Evolutionary conservation across 2,797 vertebrate species (phyloP).

Genomic region (Sebastes taczanowskii): DNA sequence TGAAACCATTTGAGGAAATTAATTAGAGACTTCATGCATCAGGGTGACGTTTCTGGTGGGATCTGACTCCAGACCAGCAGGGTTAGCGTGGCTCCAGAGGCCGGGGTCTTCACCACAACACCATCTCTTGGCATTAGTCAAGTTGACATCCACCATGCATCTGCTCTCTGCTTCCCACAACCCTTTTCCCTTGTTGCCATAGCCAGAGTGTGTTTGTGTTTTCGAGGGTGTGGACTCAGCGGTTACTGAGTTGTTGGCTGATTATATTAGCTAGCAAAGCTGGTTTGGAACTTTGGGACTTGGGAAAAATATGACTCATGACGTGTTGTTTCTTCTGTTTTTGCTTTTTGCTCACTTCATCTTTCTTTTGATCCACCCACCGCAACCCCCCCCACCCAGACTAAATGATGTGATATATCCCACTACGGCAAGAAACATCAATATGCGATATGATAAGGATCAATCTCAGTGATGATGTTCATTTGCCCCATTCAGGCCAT

Average conservation of each 20-base stretch:
- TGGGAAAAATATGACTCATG: constrained; percentile 60
- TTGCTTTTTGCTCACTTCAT: constrained; percentile 41
- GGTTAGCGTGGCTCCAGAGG: constrained; percentile 34
- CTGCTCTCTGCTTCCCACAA: constrained; percentile 58
- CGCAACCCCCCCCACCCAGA: background rate
- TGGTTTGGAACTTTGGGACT: constrained; percentile 49
- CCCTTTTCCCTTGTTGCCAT: constrained; percentile 48
- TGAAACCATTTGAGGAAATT: constrained; percentile 10
- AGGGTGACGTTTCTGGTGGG: background rate
- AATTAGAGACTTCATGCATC: constrained; percentile 27
- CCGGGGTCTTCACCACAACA: constrained; percentile 19
- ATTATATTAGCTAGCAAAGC: constrained; percentile 59
- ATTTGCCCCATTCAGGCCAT: background rate
- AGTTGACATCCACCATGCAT: constrained; percentile 10
- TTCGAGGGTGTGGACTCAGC: constrained; percentile 53
- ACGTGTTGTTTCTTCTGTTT: constrained; percentile 32
- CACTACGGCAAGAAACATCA: constrained; percentile 7
- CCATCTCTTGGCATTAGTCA: constrained; percentile 28
- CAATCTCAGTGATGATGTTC: background rate
- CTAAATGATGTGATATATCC: constrained; percentile 35
- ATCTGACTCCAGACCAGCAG: constrained; percentile 43
- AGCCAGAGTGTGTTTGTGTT: constrained; percentile 62
- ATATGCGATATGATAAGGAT: constrained; percentile 12
- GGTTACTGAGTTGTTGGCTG: constrained; percentile 57
- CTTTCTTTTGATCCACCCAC: constrained; percentile 58